phyloP scores from a whole-genome alignment of 1,140 invertebrate genomes.

The Anastatus disparis region DNA sequence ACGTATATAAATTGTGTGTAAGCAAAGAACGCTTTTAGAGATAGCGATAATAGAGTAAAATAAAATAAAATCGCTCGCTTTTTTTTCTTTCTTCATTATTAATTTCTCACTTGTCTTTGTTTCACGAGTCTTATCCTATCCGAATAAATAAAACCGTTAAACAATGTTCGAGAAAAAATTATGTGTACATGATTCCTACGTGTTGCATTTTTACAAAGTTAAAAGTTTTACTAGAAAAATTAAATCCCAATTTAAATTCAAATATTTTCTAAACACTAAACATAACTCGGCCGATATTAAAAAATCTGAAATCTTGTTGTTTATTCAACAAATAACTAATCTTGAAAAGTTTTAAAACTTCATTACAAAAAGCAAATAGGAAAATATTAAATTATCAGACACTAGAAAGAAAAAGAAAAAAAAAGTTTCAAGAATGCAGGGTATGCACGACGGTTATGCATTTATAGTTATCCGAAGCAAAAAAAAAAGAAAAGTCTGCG shows the following conservation, averaged over 20 bases:
- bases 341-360: too few species aligned
- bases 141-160: background rate
- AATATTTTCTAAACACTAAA: too few species aligned
- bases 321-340: too few species aligned
- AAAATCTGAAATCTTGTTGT: too few species aligned
- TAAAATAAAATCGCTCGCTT: background rate
- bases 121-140: background rate
- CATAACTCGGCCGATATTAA: too few species aligned
- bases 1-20: background rate
- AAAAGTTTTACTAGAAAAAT: too few species aligned
- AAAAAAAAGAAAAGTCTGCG: background rate
- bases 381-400: too few species aligned
- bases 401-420: background rate
- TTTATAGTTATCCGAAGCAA: too few species aligned
- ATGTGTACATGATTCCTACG: too few species aligned
- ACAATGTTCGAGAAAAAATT: too few species aligned
- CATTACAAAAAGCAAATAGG: background rate
- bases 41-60: slow-evolving; percentile 16
- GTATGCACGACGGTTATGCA: background rate
- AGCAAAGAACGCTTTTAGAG: background rate
- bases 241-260: too few species aligned
- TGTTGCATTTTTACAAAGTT: too few species aligned
- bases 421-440: background rate
- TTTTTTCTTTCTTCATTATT: background rate
- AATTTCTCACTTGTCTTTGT: background rate